Evolutionary conservation across 2,888 invertebrate species (phyloP).

Genomic region (Prosopocoilus inquinatus): DNA sequence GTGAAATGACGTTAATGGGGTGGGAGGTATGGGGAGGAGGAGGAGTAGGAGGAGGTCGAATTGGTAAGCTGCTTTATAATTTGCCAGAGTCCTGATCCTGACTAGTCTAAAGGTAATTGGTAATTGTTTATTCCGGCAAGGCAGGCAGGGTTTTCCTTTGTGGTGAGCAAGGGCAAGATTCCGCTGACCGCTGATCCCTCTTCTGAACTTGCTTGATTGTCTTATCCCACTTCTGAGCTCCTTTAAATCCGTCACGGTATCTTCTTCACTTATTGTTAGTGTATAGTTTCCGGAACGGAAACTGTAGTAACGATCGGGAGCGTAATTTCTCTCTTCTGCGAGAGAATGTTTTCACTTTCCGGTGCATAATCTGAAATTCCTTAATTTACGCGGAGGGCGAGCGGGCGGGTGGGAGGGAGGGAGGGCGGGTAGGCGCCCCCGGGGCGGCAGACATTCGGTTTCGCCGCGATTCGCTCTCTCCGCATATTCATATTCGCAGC

Average conservation of each 20-base stretch:
- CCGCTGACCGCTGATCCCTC: slow-evolving; percentile 35
- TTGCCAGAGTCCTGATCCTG: too few species aligned
- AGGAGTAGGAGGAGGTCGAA: too few species aligned
- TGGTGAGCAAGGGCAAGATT: slow-evolving; percentile 14
- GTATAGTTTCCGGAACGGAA: slow-evolving; percentile 2
- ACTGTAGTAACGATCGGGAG: too few species aligned
- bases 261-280: slow-evolving; percentile 22
- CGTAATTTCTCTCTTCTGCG: too few species aligned
- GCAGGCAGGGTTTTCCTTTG: slow-evolving; percentile 31
- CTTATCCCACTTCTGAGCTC: slow-evolving; percentile 35
- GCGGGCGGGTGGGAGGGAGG: too few species aligned
- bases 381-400: not conserved
- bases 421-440: not conserved
- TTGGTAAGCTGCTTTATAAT: too few species aligned
- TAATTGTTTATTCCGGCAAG: slow-evolving; percentile 42
- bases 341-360: too few species aligned
- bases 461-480: not conserved
- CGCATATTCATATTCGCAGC: slow-evolving; percentile 34
- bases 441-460: slow-evolving; percentile 30
- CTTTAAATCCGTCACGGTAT: slow-evolving; percentile 34
- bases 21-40: too few species aligned
- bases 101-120: slow-evolving; percentile 29
- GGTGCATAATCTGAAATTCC: slow-evolving; percentile 1
- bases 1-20: too few species aligned
- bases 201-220: slow-evolving; percentile 32